phyloP scores from a whole-genome alignment of 1,140 invertebrate genomes.

The Scaptomyza pallida region DNA sequence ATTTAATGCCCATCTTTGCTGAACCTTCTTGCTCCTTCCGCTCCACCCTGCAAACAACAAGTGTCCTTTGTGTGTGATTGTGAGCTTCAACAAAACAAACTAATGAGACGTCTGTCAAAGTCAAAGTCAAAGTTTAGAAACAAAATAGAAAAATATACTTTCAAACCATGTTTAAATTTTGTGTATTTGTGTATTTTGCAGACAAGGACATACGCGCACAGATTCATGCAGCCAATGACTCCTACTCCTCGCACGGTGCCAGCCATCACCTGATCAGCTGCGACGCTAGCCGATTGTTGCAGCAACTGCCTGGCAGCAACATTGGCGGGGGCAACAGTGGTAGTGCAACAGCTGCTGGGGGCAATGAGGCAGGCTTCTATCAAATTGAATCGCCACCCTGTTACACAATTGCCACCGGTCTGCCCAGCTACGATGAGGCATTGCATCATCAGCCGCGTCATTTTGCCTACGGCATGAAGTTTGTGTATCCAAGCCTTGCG shows the following conservation, averaged over 20 bases:
- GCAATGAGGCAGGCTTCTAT: slow-evolving; percentile 70
- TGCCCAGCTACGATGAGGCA: slow-evolving; percentile 87
- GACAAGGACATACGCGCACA: slow-evolving; percentile 82
- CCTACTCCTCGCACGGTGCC: slow-evolving; percentile 63
- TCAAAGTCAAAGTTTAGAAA: slow-evolving; percentile 26
- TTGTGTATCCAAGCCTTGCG: slow-evolving; percentile 77
- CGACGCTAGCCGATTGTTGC: slow-evolving; percentile 60
- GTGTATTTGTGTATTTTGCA: slow-evolving; percentile 48
- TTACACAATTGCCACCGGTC: slow-evolving; percentile 86
- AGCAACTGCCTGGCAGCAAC: slow-evolving; percentile 43
- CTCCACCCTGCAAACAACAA: slow-evolving; percentile 34
- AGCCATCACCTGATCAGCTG: slow-evolving; percentile 70
- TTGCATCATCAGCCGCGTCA: slow-evolving; percentile 83
- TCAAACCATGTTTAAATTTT: slow-evolving; percentile 42
- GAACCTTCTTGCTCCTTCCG: not conserved
- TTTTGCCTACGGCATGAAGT: slow-evolving; percentile 83
- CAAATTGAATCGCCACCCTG: slow-evolving; percentile 86
- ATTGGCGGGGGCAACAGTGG: slow-evolving; percentile 28
- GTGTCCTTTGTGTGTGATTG: slow-evolving; percentile 46
- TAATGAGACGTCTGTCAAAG: slow-evolving; percentile 52
- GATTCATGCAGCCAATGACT: slow-evolving; percentile 62
- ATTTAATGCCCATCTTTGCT: slow-evolving; percentile 61
- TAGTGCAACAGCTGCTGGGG: slow-evolving; percentile 12
- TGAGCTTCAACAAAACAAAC: slow-evolving; percentile 25
- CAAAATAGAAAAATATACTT: slow-evolving; percentile 14